Evolutionary conservation across 2,888 invertebrate species (phyloP).

Genomic region (Chymomyza caudatula): DNA sequence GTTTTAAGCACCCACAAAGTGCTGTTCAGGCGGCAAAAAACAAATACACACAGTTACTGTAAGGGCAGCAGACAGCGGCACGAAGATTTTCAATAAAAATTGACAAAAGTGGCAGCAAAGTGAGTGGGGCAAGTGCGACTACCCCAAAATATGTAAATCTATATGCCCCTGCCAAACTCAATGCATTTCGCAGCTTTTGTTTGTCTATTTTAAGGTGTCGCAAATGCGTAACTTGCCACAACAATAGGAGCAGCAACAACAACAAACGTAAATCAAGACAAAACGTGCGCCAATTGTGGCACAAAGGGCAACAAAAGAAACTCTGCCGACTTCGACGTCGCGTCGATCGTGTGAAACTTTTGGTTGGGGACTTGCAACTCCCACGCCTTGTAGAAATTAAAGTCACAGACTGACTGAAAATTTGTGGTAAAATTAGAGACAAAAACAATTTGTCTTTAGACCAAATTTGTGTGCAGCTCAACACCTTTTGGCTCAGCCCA

Average conservation of each 20-base stretch:
- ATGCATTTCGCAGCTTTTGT: background rate
- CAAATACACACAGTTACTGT: background rate
- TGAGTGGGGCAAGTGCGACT: background rate
- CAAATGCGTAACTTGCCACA: no score
- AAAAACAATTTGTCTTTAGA: slow-evolving; percentile 38
- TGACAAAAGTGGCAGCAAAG: background rate
- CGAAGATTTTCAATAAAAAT: background rate
- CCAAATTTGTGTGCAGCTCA: slow-evolving; percentile 20
- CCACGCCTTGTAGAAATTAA: background rate
- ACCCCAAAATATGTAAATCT: background rate
- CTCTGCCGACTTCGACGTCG: no score
- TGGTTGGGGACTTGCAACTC: background rate
- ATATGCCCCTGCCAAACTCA: no score
- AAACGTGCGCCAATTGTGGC: background rate
- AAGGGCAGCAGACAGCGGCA: background rate
- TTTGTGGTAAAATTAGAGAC: slow-evolving; percentile 2
- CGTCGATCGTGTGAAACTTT: background rate
- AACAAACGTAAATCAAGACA: background rate
- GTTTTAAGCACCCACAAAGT: slow-evolving; percentile 75
- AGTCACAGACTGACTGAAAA: background rate
- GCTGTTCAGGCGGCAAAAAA: slow-evolving; percentile 34
- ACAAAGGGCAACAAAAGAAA: slow-evolving; percentile 6
- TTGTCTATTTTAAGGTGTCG: background rate
- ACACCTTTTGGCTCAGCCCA: slow-evolving; percentile 4
- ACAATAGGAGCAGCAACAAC: no score